A percentile compares a stretch with the other conserved stretches of the same genome.
phyloP scores from a whole-genome alignment of 2,888 invertebrate species.

The Eulithis prunata region DNA sequence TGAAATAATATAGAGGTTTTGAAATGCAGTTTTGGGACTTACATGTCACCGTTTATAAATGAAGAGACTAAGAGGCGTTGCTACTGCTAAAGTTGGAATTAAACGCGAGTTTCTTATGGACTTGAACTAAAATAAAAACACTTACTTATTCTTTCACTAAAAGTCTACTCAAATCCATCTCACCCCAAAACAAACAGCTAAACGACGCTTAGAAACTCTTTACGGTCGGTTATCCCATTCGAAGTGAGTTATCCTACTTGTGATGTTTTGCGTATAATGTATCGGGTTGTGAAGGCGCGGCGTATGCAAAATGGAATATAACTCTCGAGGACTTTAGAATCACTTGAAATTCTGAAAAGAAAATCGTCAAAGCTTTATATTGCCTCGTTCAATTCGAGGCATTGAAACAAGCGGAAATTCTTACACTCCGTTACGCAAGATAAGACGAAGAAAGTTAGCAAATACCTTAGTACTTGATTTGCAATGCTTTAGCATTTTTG shows the following conservation, averaged over 20 bases:
- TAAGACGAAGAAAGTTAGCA: too few species aligned
- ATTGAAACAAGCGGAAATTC: conserved; percentile 40
- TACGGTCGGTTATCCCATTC: conserved; percentile 12
- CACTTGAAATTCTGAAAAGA: conserved; percentile 79
- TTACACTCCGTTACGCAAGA: too few species aligned
- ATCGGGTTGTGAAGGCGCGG: conserved; percentile 40
- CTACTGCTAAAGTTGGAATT: too few species aligned
- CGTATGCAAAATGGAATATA: conserved; percentile 60
- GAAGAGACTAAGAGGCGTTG: background rate
- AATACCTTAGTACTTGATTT: too few species aligned
- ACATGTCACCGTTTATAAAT: background rate
- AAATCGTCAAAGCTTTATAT: conserved; percentile 82
- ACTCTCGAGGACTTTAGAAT: conserved; percentile 73
- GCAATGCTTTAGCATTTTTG: too few species aligned
- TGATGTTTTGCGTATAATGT: conserved; percentile 32
- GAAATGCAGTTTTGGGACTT: too few species aligned
- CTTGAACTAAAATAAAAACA: background rate
- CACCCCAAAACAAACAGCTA: conserved; percentile 19
- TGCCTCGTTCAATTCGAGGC: conserved; percentile 65
- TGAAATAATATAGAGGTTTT: background rate
- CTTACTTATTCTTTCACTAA: background rate
- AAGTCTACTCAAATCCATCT: conserved; percentile 4
- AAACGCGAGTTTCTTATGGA: too few species aligned
- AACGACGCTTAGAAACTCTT: conserved; percentile 23
- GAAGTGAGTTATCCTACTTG: conserved; percentile 21